Percentiles rank a stretch among this genome's conserved stretches.
These are phyloP conservation scores for Chrysolina oricalcia DNA, from an alignment of 2,888 invertebrate species.

Conservation along the genomic window DNA sequence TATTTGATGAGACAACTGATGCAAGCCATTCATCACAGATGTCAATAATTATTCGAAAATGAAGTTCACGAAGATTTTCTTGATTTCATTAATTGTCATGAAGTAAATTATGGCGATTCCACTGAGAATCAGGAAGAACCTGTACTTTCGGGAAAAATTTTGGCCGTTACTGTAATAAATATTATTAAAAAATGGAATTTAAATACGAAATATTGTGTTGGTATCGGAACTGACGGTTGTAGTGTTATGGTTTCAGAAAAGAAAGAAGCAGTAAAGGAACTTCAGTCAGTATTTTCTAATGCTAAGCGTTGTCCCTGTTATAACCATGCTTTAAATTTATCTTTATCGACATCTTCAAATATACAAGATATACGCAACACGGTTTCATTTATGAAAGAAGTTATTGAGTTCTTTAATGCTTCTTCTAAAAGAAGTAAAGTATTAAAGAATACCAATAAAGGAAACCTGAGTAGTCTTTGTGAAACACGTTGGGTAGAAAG, in stretches of 20 bases:
- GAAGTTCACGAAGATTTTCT: constrained; percentile 50
- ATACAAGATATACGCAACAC: constrained; percentile 31
- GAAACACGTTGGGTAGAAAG: constrained; percentile 30
- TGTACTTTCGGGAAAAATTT: constrained; percentile 29
- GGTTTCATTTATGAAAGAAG: constrained; percentile 37
- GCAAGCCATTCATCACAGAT: constrained; percentile 60
- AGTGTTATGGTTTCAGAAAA: constrained; percentile 36
- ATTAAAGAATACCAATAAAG: constrained; percentile 9
- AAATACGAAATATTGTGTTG: constrained; percentile 31
- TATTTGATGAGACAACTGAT: constrained; percentile 41
- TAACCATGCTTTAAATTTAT: constrained; percentile 35
- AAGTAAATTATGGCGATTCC: constrained; percentile 29
- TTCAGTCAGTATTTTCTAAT: constrained; percentile 51
- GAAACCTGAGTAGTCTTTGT: constrained; percentile 27
- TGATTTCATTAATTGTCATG: constrained; percentile 51
- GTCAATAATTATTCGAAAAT: constrained; percentile 55
- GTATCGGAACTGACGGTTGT: constrained; percentile 37
- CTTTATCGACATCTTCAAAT: constrained; percentile 25
- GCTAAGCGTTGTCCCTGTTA: constrained; percentile 31
- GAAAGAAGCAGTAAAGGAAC: constrained; percentile 43
- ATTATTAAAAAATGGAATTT: constrained; percentile 31
- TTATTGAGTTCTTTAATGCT: constrained; percentile 33
- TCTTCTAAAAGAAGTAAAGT: constrained; percentile 45
- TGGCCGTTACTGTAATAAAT: constrained; percentile 28
- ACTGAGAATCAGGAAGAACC: constrained; percentile 19